Conservation (phyloP, 2,888 invertebrate genomes). For the Thysanoteuthis rhombus region DNA sequence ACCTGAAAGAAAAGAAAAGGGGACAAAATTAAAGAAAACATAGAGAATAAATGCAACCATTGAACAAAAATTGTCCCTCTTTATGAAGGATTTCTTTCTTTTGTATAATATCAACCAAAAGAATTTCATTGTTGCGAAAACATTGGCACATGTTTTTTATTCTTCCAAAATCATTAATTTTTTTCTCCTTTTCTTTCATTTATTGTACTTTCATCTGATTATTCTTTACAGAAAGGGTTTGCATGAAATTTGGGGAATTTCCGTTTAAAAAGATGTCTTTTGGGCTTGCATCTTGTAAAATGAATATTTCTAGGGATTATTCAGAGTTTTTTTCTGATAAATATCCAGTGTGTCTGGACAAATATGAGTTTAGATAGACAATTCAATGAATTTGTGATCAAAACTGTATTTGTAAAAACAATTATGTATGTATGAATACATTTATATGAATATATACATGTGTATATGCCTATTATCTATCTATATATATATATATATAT, state of each 20-base stretch:
- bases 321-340: not conserved
- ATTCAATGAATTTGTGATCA: not conserved
- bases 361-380: not conserved
- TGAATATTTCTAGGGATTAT: not conserved
- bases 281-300: not conserved
- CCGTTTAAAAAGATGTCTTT: not conserved
- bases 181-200: not conserved
- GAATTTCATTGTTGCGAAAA: not conserved
- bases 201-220: not conserved
- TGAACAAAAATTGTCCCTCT: not conserved
- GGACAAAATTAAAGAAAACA: not conserved
- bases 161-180: not conserved
- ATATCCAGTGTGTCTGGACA: not conserved
- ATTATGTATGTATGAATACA: not conserved
- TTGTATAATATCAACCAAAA: not conserved
- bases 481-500: too few species aligned
- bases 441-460: not conserved
- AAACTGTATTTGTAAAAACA: not conserved
- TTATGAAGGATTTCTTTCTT: not conserved
- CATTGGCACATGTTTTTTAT: not conserved
- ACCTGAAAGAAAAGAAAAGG: not conserved
- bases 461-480: not conserved
- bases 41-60: not conserved
- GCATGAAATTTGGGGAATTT: not conserved
- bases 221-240: not conserved